A percentile compares a stretch with the other conserved stretches of the same genome.
Evolutionary conservation across 2,888 invertebrate genomes (phyloP).

Genomic region (Serrognathus titanus): DNA sequence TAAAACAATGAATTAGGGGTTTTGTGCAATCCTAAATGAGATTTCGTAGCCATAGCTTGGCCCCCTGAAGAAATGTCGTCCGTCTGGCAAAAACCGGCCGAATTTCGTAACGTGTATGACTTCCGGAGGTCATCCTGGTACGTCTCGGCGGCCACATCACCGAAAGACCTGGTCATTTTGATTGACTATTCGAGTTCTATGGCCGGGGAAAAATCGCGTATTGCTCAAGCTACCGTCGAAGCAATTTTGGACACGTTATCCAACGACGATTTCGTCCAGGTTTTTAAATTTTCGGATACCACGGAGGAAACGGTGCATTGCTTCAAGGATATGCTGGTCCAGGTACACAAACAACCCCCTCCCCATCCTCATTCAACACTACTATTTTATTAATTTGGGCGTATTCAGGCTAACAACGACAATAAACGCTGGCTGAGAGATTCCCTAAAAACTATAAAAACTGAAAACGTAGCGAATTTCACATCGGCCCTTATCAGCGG

Average conservation of each 20-base stretch:
- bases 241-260: conserved; percentile 91
- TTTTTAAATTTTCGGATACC: conserved; percentile 83
- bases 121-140: conserved; percentile 95
- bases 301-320: conserved; percentile 85
- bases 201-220: conserved; percentile 75
- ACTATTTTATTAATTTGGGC: neutral
- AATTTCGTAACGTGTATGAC: conserved; percentile 85
- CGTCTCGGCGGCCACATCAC: conserved; percentile 93
- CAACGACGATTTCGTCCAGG: conserved; percentile 95
- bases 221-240: conserved; percentile 84
- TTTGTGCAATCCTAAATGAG: neutral
- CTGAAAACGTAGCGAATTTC: conserved; percentile 84
- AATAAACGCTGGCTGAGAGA: conserved; percentile 78
- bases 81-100: conserved; percentile 64
- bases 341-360: conserved; percentile 53
- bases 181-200: conserved; percentile 90
- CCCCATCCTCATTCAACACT: neutral
- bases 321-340: conserved; percentile 85
- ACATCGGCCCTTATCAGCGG: conserved; percentile 88
- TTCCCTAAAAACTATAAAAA: conserved; percentile 68
- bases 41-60: conserved; percentile 70
- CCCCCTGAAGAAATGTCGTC: conserved; percentile 66
- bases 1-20: conserved; percentile 33
- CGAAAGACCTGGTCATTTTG: conserved; percentile 94
- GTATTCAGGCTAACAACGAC: conserved; percentile 71